phyloP scores from a whole-genome alignment of 2,797 vertebrate species.

The Thunnus albacares region DNA sequence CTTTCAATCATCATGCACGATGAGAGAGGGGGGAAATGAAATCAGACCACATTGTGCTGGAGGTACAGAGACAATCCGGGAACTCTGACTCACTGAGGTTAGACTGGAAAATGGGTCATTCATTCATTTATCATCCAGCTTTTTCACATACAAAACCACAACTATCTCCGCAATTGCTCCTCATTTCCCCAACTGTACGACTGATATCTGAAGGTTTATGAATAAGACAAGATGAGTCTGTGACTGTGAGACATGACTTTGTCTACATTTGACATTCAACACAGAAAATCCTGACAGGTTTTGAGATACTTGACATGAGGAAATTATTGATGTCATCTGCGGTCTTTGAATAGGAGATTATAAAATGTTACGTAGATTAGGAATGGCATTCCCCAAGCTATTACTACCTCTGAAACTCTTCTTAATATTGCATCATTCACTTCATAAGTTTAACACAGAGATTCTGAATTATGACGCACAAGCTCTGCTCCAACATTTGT shows the following conservation, averaged over 20 bases:
- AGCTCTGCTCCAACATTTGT: conserved; percentile 30
- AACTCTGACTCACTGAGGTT: conserved; percentile 27
- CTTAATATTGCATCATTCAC: conserved; percentile 49
- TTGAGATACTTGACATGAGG: conserved; percentile 22
- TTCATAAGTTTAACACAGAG: conserved; percentile 30
- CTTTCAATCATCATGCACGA: conserved; percentile 48
- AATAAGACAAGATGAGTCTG: conserved; percentile 24
- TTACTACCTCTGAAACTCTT: conserved; percentile 34
- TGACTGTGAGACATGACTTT: background rate
- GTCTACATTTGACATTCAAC: background rate
- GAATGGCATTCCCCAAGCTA: conserved; percentile 18
- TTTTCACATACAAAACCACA: conserved; percentile 20
- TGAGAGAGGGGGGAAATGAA: conserved; percentile 25
- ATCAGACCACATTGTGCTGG: conserved; percentile 64
- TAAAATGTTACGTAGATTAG: conserved; percentile 24
- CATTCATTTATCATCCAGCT: conserved; percentile 37
- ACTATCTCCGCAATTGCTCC: conserved; percentile 16
- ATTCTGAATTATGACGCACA: conserved; percentile 46
- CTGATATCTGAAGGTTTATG: conserved; percentile 5
- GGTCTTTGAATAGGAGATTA: conserved; percentile 37
- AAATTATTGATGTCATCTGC: conserved; percentile 47
- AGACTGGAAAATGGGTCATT: conserved; percentile 56
- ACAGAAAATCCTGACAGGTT: conserved; percentile 4
- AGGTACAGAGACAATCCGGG: conserved; percentile 42
- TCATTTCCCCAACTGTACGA: background rate